Percentiles rank a stretch among this genome's conserved stretches.
Evolutionary conservation across 1,140 invertebrate genomes (phyloP).

Genomic region (Drosophila kepulauana): DNA sequence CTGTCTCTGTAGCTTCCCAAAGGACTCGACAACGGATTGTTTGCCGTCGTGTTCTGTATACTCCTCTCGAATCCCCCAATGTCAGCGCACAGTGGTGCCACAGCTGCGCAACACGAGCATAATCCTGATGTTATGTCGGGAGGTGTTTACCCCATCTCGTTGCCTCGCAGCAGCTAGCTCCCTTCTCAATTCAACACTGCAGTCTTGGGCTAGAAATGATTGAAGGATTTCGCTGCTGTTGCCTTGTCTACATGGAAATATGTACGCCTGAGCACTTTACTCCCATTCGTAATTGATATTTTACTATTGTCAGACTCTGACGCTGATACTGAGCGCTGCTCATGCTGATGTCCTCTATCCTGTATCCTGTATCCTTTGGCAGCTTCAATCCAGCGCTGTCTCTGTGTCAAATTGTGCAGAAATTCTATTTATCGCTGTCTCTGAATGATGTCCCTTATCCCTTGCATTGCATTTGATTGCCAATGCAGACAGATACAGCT

Average conservation of each 20-base stretch:
- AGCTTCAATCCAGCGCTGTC: neutral
- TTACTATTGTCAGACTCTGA: slow-evolving; percentile 63
- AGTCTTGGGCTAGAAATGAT: slow-evolving; percentile 66
- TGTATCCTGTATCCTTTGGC: slow-evolving; percentile 11
- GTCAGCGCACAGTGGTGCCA: slow-evolving; percentile 23
- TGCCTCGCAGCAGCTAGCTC: slow-evolving; percentile 1
- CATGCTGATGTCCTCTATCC: slow-evolving; percentile 24
- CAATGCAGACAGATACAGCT: slow-evolving; percentile 10
- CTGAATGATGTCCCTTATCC: slow-evolving; percentile 11
- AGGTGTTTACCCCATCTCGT: slow-evolving; percentile 5
- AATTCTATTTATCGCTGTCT: slow-evolving; percentile 71
- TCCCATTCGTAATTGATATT: slow-evolving; percentile 78
- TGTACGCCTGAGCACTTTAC: slow-evolving; percentile 59
- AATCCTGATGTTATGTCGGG: slow-evolving; percentile 42
- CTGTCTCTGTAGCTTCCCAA: slow-evolving; percentile 10
- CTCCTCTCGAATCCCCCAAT: slow-evolving; percentile 33
- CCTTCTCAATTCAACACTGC: slow-evolving; percentile 12
- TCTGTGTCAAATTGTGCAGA: slow-evolving; percentile 74
- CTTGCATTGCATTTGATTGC: slow-evolving; percentile 21
- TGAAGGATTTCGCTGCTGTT: slow-evolving; percentile 68
- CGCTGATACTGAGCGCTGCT: slow-evolving; percentile 20
- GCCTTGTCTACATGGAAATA: slow-evolving; percentile 17
- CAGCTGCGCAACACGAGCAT: slow-evolving; percentile 44
- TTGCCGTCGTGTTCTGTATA: slow-evolving; percentile 30
- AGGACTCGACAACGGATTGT: slow-evolving; percentile 24